Conservation (phyloP, 2,113 vertebrate species). For the Trochalopteron elliotii region DNA sequence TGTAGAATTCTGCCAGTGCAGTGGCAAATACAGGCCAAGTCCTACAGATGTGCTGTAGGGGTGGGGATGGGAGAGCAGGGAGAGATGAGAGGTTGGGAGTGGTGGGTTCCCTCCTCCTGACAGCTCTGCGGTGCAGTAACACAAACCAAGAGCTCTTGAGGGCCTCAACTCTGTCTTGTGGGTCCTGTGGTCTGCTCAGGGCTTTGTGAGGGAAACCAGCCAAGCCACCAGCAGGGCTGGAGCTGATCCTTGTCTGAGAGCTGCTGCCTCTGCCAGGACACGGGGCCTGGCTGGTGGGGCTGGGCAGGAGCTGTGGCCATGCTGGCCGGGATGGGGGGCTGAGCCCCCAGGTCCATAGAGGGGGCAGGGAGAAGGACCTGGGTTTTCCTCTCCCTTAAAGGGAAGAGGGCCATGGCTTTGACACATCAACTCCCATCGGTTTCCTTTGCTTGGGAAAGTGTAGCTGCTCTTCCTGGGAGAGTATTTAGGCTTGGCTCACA, state of each 20-base stretch:
- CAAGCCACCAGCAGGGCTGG: not conserved
- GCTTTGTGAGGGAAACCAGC: not conserved
- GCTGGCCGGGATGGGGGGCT: fast-evolving
- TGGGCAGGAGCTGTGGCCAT: fast-evolving
- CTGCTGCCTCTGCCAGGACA: fast-evolving
- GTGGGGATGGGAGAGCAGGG: not conserved
- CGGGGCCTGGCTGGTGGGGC: fast-evolving
- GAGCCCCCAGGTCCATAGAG: not conserved
- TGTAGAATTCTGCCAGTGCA: not conserved
- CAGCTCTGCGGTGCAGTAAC: fast-evolving
- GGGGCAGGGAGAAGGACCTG: not conserved
- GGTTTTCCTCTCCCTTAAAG: fast-evolving
- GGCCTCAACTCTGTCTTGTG: not conserved
- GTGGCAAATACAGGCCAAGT: not conserved
- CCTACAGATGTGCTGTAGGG: not conserved
- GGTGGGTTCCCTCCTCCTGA: not conserved
- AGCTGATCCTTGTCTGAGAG: fast-evolving
- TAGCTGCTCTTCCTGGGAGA: not conserved
- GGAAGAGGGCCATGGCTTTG: not conserved
- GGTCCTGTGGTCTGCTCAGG: not conserved
- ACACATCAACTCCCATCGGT: fast-evolving
- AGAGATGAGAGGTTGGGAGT: not conserved
- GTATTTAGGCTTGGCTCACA: not conserved
- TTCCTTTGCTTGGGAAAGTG: not conserved
- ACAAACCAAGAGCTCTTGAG: not conserved